Conservation (phyloP, 2,797 vertebrate species). For the Eulemur albifrons region DNA sequence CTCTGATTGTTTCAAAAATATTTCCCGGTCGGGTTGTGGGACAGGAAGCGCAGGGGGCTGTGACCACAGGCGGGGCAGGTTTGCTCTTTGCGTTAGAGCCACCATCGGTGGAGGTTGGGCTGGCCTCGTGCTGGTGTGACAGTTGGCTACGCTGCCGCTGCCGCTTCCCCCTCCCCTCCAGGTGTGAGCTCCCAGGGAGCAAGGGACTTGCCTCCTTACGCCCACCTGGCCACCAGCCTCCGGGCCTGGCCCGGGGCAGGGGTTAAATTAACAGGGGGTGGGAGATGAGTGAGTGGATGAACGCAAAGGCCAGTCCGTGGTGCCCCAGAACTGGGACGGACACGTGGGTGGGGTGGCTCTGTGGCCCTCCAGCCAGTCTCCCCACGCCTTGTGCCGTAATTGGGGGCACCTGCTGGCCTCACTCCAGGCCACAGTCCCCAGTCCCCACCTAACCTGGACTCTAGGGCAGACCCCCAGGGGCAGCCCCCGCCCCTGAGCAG, state of each 20-base stretch:
- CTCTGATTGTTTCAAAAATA: not conserved
- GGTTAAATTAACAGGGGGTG: not conserved
- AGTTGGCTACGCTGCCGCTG: fast-evolving
- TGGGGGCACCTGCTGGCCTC: not conserved
- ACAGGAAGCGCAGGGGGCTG: not conserved
- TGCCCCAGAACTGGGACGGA: too few relatives aligned
- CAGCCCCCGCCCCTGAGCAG: not conserved
- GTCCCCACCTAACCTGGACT: not conserved
- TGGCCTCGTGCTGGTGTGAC: not conserved
- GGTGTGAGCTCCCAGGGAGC: not conserved
- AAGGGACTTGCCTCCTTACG: not conserved
- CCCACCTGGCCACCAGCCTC: not conserved
- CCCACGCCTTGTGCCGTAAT: not conserved
- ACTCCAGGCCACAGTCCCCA: not conserved
- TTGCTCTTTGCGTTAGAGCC: not conserved
- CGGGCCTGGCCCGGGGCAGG: not conserved
- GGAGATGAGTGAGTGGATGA: not conserved
- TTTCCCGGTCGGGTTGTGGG: not conserved
- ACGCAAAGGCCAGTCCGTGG: not conserved
- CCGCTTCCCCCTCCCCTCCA: fast-evolving
- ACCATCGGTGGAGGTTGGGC: not conserved
- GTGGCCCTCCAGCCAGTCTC: too few relatives aligned
- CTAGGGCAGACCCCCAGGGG: not conserved
- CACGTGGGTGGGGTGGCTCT: fast-evolving
- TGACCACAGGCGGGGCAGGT: not conserved